Evolutionary conservation across 2,888 invertebrate genomes (phyloP), one percentile per base, ranked within the genome.

Genomic region (Tetanocera ferruginea): DNA sequence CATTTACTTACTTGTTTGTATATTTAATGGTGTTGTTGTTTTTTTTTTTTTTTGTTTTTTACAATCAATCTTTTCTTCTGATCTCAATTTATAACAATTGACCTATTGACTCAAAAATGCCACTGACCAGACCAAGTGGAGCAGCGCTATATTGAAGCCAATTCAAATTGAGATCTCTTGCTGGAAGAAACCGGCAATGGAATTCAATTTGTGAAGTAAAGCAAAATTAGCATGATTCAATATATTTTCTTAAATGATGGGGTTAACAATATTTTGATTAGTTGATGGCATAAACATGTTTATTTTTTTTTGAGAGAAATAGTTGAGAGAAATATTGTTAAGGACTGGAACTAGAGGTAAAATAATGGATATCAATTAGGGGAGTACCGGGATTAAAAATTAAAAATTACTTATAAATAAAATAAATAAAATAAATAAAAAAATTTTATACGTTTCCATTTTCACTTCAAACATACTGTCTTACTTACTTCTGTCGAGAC

Each of bases 61-160:
- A 77, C 76, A 69, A 76, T 78, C 81, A 82, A 84, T 78, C 83
- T 83, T 83, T 87, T 83, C 86, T 85, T 85, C 86, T 87, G 84
- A 85, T 86, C 86, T 83, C 86, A 86, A 86, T 86, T 86, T 87
- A 87, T 83, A 84, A 83, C 82, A 86, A 86, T 86, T 86, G 87
- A 86, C 86, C 86, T 87, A 86, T 86, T 87, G 86, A 86, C 86
- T 86, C 83, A 86, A 83, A 85, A 43, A 84, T 84, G 84, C 83
- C 82, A 83, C 82, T 80, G 83, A 85, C 85, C 86, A 84, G 85
- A 84, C 83, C 87, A 83, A 82, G 75, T 79, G 73, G 67, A 67
- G 67, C 37, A 67, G 37, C 67, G 67, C 55, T 28, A 37, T 34
- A 34, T 25, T 23, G 67, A 67, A 66, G 9, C 23, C 34, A 55